phyloP scores from a whole-genome alignment of 2,797 vertebrate genomes.

The Otus scops region DNA sequence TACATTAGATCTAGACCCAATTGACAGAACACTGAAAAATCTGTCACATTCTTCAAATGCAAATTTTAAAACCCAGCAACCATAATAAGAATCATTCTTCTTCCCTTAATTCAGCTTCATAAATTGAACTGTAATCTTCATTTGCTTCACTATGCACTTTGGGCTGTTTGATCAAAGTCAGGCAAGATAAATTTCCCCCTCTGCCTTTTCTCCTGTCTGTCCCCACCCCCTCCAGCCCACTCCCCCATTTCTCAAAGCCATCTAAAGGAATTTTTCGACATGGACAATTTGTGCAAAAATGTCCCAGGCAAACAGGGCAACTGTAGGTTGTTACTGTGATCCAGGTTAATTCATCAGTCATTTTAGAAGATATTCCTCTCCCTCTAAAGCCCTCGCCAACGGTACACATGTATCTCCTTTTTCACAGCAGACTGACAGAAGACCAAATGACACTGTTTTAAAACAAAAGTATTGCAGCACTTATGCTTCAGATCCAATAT shows the following conservation, averaged over 20 bases:
- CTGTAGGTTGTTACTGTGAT: not conserved
- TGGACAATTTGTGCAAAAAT: not conserved
- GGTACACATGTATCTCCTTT: not conserved
- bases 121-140: not conserved
- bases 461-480: not conserved
- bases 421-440: not conserved
- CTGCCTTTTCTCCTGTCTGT: not conserved
- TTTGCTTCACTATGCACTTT: not conserved
- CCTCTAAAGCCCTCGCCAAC: not conserved
- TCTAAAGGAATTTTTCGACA: not conserved
- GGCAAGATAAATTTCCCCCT: not conserved
- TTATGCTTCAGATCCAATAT: not conserved
- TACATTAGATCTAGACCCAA: not conserved
- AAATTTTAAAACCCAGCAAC: not conserved
- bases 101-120: not conserved
- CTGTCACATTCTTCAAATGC: not conserved
- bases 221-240: too few relatives aligned
- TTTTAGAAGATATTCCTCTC: not conserved
- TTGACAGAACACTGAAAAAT: not conserved
- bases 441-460: not conserved
- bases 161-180: not conserved
- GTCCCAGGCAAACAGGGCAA: not conserved
- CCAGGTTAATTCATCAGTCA: not conserved
- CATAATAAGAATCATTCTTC: not conserved
- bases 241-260: not conserved